Base-by-base conservation (phyloP, 2,888 invertebrate species). In the Cosmia pyralina region DNA sequence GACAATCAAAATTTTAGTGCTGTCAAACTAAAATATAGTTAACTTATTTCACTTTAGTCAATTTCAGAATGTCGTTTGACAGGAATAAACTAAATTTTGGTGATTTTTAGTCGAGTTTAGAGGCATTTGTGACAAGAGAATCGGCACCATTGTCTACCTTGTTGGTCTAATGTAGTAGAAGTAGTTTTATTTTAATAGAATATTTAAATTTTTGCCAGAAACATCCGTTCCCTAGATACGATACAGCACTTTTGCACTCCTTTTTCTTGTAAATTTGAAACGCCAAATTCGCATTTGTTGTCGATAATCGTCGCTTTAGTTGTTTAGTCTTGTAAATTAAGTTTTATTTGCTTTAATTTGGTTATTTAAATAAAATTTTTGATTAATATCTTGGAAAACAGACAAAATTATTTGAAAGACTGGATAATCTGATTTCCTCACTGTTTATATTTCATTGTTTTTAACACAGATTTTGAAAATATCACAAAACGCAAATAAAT, bases 371-470 rank as follows among this genome's bases (percentile, higher is more conserved):
- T 6, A 41, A 65, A 22, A 28, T 17, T 22, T 19, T 58, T 22
- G 15, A 34, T 72, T 59, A 72, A 59, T 71, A 19, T 46, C 4
- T 15, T 41, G 53, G 38, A 55, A 60, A 72, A 38, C 59, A 53
- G 46, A 48, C 59, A 28, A 48, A 72, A 48, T 19, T 69, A 38
- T 57, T 69, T 57, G 10, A 28, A 46, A 52, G 55, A 34, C 76
- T 75, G 50, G 46, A 62, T 3, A 28, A 57, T 44, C 55, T 75
- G 62, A 57, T 77, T 69, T 70, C 46, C 22, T n/a, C 19, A 8
- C 50, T 2, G 7, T 50, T 52, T 13, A 46, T 48, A 52, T 77
- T 57, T 17, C 17, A 52, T 77, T 77, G 44, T 69, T 22, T 68
- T 34, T 75, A 75, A 75, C 59, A 59, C 38, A 38, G 22, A 19